A percentile compares a stretch with the other conserved stretches of the same genome.
Evolutionary conservation across 2,797 vertebrate species (phyloP).

Genomic region (Ctenochaetus hawaiiensis): DNA sequence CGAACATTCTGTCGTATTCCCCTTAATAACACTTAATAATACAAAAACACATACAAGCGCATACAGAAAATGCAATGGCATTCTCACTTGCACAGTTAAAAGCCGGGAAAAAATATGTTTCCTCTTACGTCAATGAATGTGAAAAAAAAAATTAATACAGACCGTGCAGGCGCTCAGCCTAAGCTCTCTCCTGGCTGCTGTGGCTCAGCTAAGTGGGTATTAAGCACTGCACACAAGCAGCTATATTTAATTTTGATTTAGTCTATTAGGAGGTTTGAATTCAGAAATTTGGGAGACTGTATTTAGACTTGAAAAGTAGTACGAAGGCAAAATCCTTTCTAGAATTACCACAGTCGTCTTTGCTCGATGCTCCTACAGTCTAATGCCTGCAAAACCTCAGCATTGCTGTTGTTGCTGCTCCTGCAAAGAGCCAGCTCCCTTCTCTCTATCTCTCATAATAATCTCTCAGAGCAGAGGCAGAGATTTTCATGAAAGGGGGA

Average conservation of each 20-base stretch:
- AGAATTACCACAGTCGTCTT: background rate
- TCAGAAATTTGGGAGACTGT: conserved; percentile 37
- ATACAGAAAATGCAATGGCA: conserved; percentile 5
- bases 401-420: conserved; percentile 16
- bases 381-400: conserved; percentile 39
- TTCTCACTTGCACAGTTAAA: background rate
- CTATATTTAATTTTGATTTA: conserved; percentile 62
- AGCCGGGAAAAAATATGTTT: conserved; percentile 11
- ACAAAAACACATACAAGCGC: background rate
- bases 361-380: conserved; percentile 5
- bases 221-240: conserved; percentile 46
- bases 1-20: background rate
- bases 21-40: conserved; percentile 5
- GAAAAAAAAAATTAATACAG: conserved; percentile 37
- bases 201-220: conserved; percentile 47
- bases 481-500: conserved; percentile 66
- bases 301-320: conserved; percentile 37
- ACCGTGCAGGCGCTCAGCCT: conserved; percentile 21
- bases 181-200: conserved; percentile 51
- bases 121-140: conserved; percentile 30
- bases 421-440: conserved; percentile 42
- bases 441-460: conserved; percentile 53
- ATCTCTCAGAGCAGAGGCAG: conserved; percentile 70
- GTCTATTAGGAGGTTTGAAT: conserved; percentile 59
- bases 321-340: conserved; percentile 27